Evolutionary conservation across 2,113 vertebrate species (phyloP), one percentile per base, ranked within the genome.

Genomic region (Channa argus): DNA sequence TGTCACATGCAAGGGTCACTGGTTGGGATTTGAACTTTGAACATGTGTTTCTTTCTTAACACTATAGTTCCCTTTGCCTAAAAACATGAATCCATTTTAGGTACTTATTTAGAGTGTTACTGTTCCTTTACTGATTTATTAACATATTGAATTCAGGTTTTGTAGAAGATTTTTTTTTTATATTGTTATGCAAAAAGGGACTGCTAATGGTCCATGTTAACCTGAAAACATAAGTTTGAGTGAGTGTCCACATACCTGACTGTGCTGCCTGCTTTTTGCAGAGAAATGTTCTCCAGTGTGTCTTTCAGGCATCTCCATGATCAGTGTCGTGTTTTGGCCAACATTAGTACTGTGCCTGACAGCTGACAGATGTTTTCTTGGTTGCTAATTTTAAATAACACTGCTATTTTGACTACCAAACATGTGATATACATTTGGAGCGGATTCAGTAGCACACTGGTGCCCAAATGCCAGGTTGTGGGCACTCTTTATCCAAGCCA

Each of bases 361-460:
- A 62, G 53, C 46, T 59, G 53, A 51, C 53, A 56, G 59, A 50
- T 63, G 38, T 63, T 70, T 41, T 46, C 8, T 46, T 11, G n/a
- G 34, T 52, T 38, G 46, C 55, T 47, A 4, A 43, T 71, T 44
- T 61, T 44, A 74, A 52, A 38, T 45, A 24, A 38, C 24, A 66
- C 13, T 33, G 47, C 41, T 61, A 53, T 46, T 9, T 52, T n/a
- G 14, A 47, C 13, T 33, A 38, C 43, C 33, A 67, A 61, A 50
- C 71, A 43, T 36, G 58, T 56, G 58, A 70, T 8, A 50, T 46
- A 41, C 44, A 45, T 9, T 6, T 53, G 38, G 3, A 72, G 4
- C 6, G 14, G 39, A 46, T 63, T 71, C 8, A 43, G 12, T 1
- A 39, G 5, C 62, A 63, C 14, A 13, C 1, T 39, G 10, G 2